Base-by-base conservation (phyloP, 2,888 invertebrate species). In the Heteropelma amictum region DNA sequence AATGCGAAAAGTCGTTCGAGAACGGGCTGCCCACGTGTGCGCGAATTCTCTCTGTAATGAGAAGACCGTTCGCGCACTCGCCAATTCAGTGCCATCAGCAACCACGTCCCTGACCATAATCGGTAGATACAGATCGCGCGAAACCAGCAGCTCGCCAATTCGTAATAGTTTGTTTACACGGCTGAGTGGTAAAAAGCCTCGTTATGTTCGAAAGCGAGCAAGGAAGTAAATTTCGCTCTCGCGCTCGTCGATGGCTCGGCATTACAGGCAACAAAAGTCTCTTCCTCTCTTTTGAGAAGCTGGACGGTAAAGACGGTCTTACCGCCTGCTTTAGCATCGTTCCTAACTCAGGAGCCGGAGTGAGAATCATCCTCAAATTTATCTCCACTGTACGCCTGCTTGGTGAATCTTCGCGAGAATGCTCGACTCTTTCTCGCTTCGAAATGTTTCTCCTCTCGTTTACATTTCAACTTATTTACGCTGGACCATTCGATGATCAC, bases 121-220 rank as follows among this genome's bases (percentile, higher is more conserved):
- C n/a, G n/a, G n/a, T n/a, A n/a, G n/a, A n/a, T n/a, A n/a, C 54
- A 61, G 67, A 30, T 35, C 49, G 19, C 38, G 47, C n/a, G 23
- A 38, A 6, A 53, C 26, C 40, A 38, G 26, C 72, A 49, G 67
- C 45, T 10, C 70, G 30, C 49, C 75, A 76, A 76, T 76, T 60
- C 67, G 71, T 68, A 63, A 75, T 71, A 76, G 75, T 76, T 72
- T 76, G 75, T 76, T 76, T 76, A 76, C 75, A 76, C 75, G 75
- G 63, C 71, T 35, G 30, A 28, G 42, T 63, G 67, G 60, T 76
- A 76, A 76, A 76, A 76, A 76, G 67, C 71, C 75, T 76, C 75
- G 75, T 76, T 76, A 68, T 58, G 68, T 68, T 68, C 56, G 58
- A 72, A 58, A 63, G 71, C 68, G 58, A 67, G 58, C 54, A 51